Base-by-base conservation (phyloP, 1,140 invertebrate genomes). In the Cylas formicarius region DNA sequence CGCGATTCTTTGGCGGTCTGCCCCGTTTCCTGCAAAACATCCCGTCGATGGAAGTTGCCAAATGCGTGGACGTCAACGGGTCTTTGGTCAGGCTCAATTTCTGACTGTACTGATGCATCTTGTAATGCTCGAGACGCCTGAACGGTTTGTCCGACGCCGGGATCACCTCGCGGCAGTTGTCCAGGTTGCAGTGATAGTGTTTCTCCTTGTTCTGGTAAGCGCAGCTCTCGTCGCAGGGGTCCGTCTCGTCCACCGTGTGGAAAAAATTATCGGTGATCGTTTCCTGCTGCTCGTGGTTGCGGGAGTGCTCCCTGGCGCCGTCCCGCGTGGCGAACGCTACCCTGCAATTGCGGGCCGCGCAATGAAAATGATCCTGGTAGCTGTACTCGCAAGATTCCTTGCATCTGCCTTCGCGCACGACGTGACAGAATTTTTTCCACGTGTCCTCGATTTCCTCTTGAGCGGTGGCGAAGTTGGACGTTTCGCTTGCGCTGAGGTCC, bases 11-110 rank as follows among this genome's bases (percentile, higher is more conserved):
- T 9, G 90, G 90, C 13, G 90, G 90, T 38, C 90, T 72, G 43
- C 90, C 90, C 19, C 90, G 72, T 60, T 94, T 94, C 46, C 89
- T 73, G 63, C 88, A 85, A 61, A 93, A 92, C 78, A 90, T 85
- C 10, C 85, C 84, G 62, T 90, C 86, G 29, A 89, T 76, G 17
- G 82, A 84, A 18, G 82, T 86, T 2, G 78, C 73, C 11, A 81
- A 66, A 53, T 82, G 79, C 0, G 81, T 78, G 54, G 76, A 74
- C 42, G 71, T 74, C 37, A 74, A 68, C 23, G 66, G 67, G 50
- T 69, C 68, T 52, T 68, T 72, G 28, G 70, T 69, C 28, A 74
- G 60, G 44, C 68, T 77, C 48, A 77, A 65, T 51, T 73, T 72
- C 16, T 69, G 67, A 9, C 72, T 71, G 56, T 74, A 76, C 44